A percentile compares a stretch with the other conserved stretches of the same genome.
Evolutionary conservation across 2,888 invertebrate genomes (phyloP).

Genomic region (Dynastes grantii): DNA sequence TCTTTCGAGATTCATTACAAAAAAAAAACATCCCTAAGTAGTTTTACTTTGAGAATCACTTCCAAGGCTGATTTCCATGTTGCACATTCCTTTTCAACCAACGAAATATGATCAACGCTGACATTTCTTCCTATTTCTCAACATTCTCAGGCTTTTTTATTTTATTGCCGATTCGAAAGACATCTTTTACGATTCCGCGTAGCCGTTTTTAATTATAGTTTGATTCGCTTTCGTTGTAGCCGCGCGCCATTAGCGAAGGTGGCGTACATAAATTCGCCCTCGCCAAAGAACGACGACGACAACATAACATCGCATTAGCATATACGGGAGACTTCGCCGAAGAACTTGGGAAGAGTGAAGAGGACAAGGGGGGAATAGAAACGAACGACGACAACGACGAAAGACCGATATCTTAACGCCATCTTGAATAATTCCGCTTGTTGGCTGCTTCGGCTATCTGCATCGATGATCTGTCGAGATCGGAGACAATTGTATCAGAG

Average conservation of each 20-base stretch:
- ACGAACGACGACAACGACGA: constrained; percentile 23
- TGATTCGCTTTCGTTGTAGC: constrained; percentile 45
- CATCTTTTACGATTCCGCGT: neutral
- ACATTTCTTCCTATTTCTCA: neutral
- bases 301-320: constrained; percentile 61
- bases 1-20: no score
- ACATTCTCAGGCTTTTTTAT: neutral
- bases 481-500: constrained; percentile 66
- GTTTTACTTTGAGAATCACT: no score
- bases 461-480: constrained; percentile 67
- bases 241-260: constrained; percentile 47
- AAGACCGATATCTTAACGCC: constrained; percentile 64
- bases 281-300: constrained; percentile 51
- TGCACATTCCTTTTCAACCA: neutral
- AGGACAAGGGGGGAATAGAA: neutral
- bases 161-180: neutral
- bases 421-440: constrained; percentile 69
- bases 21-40: no score
- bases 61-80: no score
- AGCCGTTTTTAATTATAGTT: constrained; percentile 49
- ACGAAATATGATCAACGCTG: neutral
- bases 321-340: constrained; percentile 54
- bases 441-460: constrained; percentile 63
- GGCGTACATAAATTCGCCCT: constrained; percentile 52
- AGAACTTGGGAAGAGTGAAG: neutral